Percentiles rank a stretch among this genome's conserved stretches.
Conservation (phyloP, 2,113 vertebrate genomes). For the Paradisaea rubra region DNA sequence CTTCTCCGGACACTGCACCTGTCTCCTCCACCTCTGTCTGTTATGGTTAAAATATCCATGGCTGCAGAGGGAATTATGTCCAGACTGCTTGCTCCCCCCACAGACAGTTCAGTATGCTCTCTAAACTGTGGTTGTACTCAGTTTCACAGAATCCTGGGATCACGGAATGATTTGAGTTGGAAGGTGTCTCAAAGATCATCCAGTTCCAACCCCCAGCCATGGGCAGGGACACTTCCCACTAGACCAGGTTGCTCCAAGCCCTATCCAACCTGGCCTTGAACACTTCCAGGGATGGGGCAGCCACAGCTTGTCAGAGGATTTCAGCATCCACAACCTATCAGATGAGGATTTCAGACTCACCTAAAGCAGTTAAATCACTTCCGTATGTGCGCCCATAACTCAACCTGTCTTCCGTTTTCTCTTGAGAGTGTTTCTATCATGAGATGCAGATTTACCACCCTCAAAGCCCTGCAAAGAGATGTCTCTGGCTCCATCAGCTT, state of each 20-base stretch:
- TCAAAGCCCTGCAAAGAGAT: not conserved
- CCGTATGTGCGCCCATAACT: not conserved
- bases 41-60: not conserved
- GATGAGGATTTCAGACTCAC: not conserved
- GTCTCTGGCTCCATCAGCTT: not conserved
- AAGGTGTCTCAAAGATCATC: not conserved
- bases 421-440: not conserved
- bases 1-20: not conserved
- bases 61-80: not conserved
- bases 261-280: not conserved
- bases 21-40: not conserved
- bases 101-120: not conserved
- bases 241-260: not conserved
- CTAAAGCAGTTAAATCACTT: not conserved
- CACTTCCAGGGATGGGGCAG: not conserved
- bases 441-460: not conserved
- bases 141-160: not conserved
- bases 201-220: not conserved
- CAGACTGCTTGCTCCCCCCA: not conserved
- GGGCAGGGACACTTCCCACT: not conserved
- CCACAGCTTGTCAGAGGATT: not conserved
- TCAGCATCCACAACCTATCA: not conserved
- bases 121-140: not conserved
- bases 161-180: not conserved
- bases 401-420: not conserved